Base-by-base conservation (phyloP, 2,113 vertebrate genomes). In the Alces alces region DNA sequence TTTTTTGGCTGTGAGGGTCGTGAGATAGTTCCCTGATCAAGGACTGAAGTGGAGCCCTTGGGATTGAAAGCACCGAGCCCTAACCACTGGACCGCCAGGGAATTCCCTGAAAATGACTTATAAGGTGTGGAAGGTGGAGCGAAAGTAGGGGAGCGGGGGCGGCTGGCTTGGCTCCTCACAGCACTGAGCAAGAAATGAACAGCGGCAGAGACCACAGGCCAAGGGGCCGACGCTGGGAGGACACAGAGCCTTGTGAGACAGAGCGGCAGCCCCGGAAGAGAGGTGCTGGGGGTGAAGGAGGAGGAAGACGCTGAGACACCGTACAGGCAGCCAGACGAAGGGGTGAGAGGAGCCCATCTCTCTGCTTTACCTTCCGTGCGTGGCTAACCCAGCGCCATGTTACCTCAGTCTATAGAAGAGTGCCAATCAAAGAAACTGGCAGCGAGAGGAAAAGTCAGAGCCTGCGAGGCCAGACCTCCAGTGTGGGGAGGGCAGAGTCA, bases 401-500 rank as follows among this genome's bases (percentile, higher is more conserved):
- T n/a, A 50, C 6, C 70, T 66, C 30, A 47, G 1, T 2, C 39
- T 39, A 7, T 0, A 21, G n/a, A 28, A 28, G n/a, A 60, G 33
- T 54, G 5, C 43, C 14, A 2, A 1, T 28, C 30, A 15, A 13
- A 23, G 27, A 5, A 25, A 3, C 2, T 1, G 13, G 21, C 61
- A 17, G 25, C 5, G 57, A 93, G 43, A 36, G 8, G 2, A 13
- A 19, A 13, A 27, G 55, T 23, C 52, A 17, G 7, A 58, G 80
- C 14, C 45, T 5, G 33, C 1, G 17, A 78, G 25, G 19, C 19
- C 47, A 19, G 54, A 50, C 36, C 8, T 15, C 30, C 15, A 11
- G 15, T 27, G 60, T 11, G 30, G 70, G 27, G 39, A 64, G 30
- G 47, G 39, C 33, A 76, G 90, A 23, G 7, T 50, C 45, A 36